Evolutionary conservation across 2,888 invertebrate genomes (phyloP).

Genomic region (Prostheceraeus crozeri): DNA sequence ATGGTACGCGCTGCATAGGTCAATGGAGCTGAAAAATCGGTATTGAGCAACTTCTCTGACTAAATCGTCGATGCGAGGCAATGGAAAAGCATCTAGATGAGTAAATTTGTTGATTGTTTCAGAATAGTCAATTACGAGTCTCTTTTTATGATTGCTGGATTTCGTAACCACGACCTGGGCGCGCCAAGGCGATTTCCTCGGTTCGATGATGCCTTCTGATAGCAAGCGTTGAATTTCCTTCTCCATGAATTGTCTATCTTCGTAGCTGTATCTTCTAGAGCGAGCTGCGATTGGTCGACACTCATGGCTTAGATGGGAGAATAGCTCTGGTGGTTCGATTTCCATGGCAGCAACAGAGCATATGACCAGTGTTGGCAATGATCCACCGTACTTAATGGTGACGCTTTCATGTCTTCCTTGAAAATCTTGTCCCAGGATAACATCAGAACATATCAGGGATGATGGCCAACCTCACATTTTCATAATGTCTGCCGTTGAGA

Average conservation of each 20-base stretch:
- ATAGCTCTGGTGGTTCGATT: constrained; percentile 22
- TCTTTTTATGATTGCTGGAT: constrained; percentile 33
- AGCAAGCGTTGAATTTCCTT: neutral
- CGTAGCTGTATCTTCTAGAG: constrained; percentile 28
- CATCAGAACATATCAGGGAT: constrained; percentile 16
- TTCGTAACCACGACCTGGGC: constrained; percentile 14
- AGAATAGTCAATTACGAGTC: constrained; percentile 1
- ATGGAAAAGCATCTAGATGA: constrained; percentile 6
- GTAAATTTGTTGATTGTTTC: constrained; percentile 4
- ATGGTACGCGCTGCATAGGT: constrained; percentile 1
- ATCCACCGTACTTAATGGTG: constrained; percentile 3
- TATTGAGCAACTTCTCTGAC: constrained; percentile 10
- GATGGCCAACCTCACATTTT: constrained; percentile 14
- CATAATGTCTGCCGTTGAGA: constrained; percentile 17
- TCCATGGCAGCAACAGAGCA: neutral
- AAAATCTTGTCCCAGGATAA: constrained; percentile 26
- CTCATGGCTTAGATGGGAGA: constrained; percentile 14
- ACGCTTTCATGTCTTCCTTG: constrained; percentile 16
- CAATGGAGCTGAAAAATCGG: constrained; percentile 12
- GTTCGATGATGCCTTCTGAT: constrained; percentile 9
- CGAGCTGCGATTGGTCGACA: constrained; percentile 29
- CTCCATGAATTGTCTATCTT: constrained; percentile 2
- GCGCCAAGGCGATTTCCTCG: constrained; percentile 17
- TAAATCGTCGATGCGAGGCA: constrained; percentile 31
- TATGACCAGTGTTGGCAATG: neutral